Evolutionary conservation across 2,888 invertebrate species (phyloP), one percentile per base, ranked within the genome.

Genomic region (Latrodectus elegans): DNA sequence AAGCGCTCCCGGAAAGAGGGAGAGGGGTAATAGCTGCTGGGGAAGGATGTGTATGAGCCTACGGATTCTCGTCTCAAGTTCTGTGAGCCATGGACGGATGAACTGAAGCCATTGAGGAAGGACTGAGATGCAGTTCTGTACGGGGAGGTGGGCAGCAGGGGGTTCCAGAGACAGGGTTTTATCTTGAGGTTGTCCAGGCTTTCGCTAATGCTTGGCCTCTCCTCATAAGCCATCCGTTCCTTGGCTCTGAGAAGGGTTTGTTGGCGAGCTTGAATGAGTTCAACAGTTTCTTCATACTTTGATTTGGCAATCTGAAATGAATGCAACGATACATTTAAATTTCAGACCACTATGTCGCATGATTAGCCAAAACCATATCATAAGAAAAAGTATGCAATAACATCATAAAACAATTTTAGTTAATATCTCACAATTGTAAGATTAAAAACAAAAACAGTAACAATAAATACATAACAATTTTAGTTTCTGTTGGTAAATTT

Each of bases 221-320:
- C 77, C 8, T 88, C 80, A 17, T 38, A 73, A 14, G 65, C 60
- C 60, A 83, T 55, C 14, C 90, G 90, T 12, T 90, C 89, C 71
- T 90, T 90, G 51, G 91, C 91, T 84, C 90, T 91, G 76, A 90
- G 75, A 15, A 91, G 90, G 26, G 90, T 89, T 53, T 91, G 92
- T 76, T 91, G 91, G 22, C 92, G 91, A 11, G 90, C 90, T 76
- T 91, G 91, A 52, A 92, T 91, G 80, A 92, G 91, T 65, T 92
- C 91, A 85, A 92, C 91, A 6, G 93, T 93, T 90, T 93, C 93
- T 89, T 92, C 92, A 90, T 93, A 93, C 52, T 93, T 91, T 53
- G 92, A 91, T 89, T 92, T 92, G 38, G 93, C 93, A 83, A 93
- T 91, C 92, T 92, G 90, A 22, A 84, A 85, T 17, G 51, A 64